These are phyloP conservation scores for Drosophila navojoa DNA, from an alignment of 1,140 invertebrate genomes.

Conservation along the genomic window DNA sequence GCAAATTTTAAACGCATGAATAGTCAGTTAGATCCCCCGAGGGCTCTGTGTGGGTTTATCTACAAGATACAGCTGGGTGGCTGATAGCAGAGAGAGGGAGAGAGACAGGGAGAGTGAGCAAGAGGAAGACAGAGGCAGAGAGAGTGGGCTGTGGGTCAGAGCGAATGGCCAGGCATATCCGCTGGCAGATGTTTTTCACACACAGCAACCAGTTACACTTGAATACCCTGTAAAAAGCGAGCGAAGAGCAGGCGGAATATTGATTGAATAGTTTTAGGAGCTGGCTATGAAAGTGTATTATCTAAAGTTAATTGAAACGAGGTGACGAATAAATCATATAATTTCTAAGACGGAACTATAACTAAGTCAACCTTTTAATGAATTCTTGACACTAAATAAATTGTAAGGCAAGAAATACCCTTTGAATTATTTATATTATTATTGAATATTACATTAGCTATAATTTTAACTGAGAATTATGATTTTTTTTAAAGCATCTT, in stretches of 20 bases:
- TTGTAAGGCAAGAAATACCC: too few relatives aligned
- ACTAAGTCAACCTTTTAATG: too few relatives aligned
- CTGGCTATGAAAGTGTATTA: too few relatives aligned
- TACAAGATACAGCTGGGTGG: constrained; percentile 58
- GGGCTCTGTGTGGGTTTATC: constrained; percentile 62
- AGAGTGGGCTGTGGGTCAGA: constrained; percentile 11
- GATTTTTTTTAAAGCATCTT: too few relatives aligned
- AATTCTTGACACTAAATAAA: too few relatives aligned
- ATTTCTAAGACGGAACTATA: too few relatives aligned
- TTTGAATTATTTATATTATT: too few relatives aligned
- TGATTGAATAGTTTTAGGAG: neutral
- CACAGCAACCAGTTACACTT: constrained; percentile 27
- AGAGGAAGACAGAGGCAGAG: neutral
- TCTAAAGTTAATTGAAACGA: too few relatives aligned
- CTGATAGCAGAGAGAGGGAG: neutral
- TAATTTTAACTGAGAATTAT: too few relatives aligned
- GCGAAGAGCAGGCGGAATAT: too few relatives aligned
- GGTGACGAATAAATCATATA: too few relatives aligned
- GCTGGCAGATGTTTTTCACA: constrained; percentile 71
- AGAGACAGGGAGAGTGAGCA: neutral
- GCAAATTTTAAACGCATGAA: constrained; percentile 78
- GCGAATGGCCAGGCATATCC: constrained; percentile 63
- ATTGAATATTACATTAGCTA: too few relatives aligned
- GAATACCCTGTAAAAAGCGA: constrained; percentile 1
- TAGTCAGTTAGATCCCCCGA: constrained; percentile 67